Conservation (phyloP, 1,140 invertebrate species). For the Drosophila sproati region DNA sequence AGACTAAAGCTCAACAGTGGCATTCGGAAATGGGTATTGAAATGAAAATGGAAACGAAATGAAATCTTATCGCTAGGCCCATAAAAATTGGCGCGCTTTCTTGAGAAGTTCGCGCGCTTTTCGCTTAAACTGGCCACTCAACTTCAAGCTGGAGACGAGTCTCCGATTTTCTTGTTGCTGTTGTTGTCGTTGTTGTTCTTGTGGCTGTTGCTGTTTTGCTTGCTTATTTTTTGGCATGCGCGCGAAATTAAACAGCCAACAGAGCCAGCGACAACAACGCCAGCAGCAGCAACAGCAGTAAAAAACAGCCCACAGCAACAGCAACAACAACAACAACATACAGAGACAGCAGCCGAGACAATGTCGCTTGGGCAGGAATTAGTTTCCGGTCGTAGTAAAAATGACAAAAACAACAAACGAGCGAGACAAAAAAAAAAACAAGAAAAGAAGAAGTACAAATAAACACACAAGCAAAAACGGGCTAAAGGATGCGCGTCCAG, state of each 20-base stretch:
- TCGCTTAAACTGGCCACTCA: slow-evolving; percentile 68
- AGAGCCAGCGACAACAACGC: slow-evolving; percentile 29
- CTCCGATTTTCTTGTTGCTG: slow-evolving; percentile 1
- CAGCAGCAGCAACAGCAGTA: slow-evolving; percentile 29
- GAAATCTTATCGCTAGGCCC: slow-evolving; percentile 73
- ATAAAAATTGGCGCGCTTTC: slow-evolving; percentile 81
- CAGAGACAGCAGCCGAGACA: slow-evolving; percentile 41
- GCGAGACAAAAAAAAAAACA: slow-evolving; percentile 37
- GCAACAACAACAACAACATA: slow-evolving; percentile 15
- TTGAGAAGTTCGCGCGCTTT: slow-evolving; percentile 68
- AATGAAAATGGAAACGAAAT: slow-evolving; percentile 63
- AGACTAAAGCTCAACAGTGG: slow-evolving; percentile 1
- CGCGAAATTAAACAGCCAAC: slow-evolving; percentile 53
- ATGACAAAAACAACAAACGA: slow-evolving; percentile 73
- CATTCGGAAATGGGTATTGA: background rate
- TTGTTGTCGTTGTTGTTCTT: slow-evolving; percentile 7
- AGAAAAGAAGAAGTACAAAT: slow-evolving; percentile 22
- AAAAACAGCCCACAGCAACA: slow-evolving; percentile 13
- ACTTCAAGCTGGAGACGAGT: slow-evolving; percentile 45
- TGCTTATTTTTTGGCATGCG: slow-evolving; percentile 79
- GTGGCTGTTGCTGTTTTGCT: slow-evolving; percentile 12
- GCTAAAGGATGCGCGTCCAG: slow-evolving; percentile 65
- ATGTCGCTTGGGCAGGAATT: slow-evolving; percentile 73
- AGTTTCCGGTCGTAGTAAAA: slow-evolving; percentile 84
- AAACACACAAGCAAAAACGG: slow-evolving; percentile 65